phyloP scores from a whole-genome alignment of 2,113 vertebrate species.

The Rattus norvegicus region GRCr8 NC_086027.1:68103001-68103500 shows the following conservation, averaged over 20 bases:
- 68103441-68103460: not conserved
- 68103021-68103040: slow-evolving; percentile 71
- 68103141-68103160: not conserved
- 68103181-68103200: no score
- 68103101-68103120: not conserved
- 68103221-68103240: not conserved
- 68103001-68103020: slow-evolving; percentile 74
- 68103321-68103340: not conserved
- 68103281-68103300: not conserved
- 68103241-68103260: not conserved
- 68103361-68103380: not conserved
- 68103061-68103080: slow-evolving; percentile 28
- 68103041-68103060: slow-evolving; percentile 73
- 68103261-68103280: not conserved
- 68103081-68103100: slow-evolving; percentile 51
- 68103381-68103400: not conserved
- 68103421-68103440: not conserved
- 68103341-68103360: not conserved
- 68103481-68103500: not conserved
- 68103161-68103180: not conserved
- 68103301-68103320: not conserved
- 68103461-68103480: not conserved
- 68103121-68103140: not conserved
- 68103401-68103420: not conserved
- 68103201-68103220: not conserved